A percentile compares a stretch with the other conserved stretches of the same genome.
Evolutionary conservation across 2,888 invertebrate species (phyloP).

Genomic region (Palloptera scutellata): DNA sequence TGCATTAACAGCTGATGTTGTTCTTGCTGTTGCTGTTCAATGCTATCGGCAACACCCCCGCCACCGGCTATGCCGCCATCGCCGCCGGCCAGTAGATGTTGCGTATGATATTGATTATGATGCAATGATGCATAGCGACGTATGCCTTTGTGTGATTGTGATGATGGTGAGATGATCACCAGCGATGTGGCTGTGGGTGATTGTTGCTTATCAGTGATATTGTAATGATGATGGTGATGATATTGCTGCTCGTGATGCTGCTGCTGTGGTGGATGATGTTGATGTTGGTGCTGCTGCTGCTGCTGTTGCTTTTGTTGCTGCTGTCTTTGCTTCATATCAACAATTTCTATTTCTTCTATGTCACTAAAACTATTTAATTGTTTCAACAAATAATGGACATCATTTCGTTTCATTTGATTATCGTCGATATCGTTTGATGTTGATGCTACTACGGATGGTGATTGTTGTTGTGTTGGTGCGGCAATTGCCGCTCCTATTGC

Average conservation of each 20-base stretch:
- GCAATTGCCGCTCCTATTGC: conserved; percentile 21
- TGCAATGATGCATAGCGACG: conserved; percentile 46
- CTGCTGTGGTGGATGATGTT: conserved; percentile 36
- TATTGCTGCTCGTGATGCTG: conserved; percentile 31
- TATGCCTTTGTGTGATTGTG: conserved; percentile 56
- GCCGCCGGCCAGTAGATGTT: conserved; percentile 12
- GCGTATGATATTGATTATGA: conserved; percentile 39
- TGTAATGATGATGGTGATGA: conserved; percentile 37
- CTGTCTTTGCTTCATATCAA: conserved; percentile 63
- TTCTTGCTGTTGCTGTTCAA: conserved; percentile 35
- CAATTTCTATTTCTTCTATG: conserved; percentile 65
- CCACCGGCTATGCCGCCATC: conserved; percentile 17
- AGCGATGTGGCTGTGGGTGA: conserved; percentile 59
- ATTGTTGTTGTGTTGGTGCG: conserved; percentile 26
- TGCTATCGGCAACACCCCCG: conserved; percentile 22
- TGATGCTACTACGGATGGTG: conserved; percentile 20
- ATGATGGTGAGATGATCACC: conserved; percentile 56
- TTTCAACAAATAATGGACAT: conserved; percentile 66
- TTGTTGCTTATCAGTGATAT: conserved; percentile 27
- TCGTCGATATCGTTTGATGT: conserved; percentile 46
- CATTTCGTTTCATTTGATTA: conserved; percentile 65
- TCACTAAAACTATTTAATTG: conserved; percentile 66
- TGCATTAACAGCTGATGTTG: conserved; percentile 42
- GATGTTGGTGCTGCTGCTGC: conserved; percentile 40
- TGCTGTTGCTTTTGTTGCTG: conserved; percentile 48